Evolutionary conservation across 2,113 vertebrate genomes (phyloP), one percentile per base, ranked within the genome.

Genomic region (Eubucco bourcierii): DNA sequence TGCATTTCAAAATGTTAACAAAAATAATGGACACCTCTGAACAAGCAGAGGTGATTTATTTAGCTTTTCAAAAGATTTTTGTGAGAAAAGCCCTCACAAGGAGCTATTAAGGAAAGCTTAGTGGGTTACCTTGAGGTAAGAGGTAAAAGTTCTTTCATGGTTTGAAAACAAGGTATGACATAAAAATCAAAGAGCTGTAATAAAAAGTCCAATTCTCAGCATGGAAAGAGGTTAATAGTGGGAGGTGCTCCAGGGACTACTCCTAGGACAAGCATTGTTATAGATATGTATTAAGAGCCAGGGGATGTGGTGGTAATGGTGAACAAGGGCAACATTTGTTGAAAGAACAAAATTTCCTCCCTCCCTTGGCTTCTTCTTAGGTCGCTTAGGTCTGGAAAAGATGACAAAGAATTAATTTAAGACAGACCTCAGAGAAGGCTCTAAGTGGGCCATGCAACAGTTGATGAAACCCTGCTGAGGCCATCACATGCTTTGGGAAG

Each of bases 91-190:
- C 60, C 66, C 81, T 92, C 86, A 74, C 53, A 90, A 95, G 84
- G 86, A 95, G 89, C 74, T 95, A 84, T 92, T 96, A 95, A 90
- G 58, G 79, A 90, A 92, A 94, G 50, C 93, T 85, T 96, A 77
- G 91, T 92, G 90, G 90, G 93, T 93, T 94, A 93, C 84, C 81
- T 90, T 76, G 52, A 91, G 33, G 81, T 70, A 65, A 92, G 85
- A 73, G 75, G 39, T 59, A 92, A 59, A 88, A 87, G 82, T 93
- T 58, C 65, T 86, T 92, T 95, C 82, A 95, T 56, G 59, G 75
- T 70, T 89, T 91, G 92, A 95, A 96, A 95, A 90, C 71, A 92
- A 73, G 61, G 64, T 84, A 80, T 80, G 70, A 55, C 90, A 95
- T 37, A 93, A 55, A 74, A 97, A 95, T 85, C 89, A 95, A 94